Base-by-base conservation (phyloP, 1,140 invertebrate genomes). In the Samia ricini region DNA sequence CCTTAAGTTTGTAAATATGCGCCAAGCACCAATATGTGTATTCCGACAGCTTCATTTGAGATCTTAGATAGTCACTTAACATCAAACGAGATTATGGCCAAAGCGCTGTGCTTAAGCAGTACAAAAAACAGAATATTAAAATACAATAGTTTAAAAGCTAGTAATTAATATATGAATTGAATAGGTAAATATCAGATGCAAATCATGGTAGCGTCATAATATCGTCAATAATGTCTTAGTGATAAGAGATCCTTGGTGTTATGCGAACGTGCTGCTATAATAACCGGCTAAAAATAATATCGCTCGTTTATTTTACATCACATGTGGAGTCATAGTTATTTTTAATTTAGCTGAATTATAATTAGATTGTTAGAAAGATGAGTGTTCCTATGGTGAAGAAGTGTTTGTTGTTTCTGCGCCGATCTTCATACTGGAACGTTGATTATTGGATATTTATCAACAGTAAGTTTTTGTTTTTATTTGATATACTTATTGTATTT, bases 331-430 rank as follows among this genome's bases (percentile, higher is more conserved):
- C 24, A 57, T 19, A 57, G n/a, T 20, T 36, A 8, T n/a, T 7
- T 33, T 57, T 57, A 29, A 20, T 21, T 57, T 18, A 56, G 50
- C 18, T 12, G 24, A 23, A 10, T 22, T 42, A 12, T 12, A 15
- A 42, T 42, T 29, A 29, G 21, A 12, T 8, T 58, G 36, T 22
- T 26, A 55, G 22, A 21, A 63, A 65, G 12, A 88, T 89, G 86
- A 74, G 86, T 63, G 84, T 89, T 49, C 86, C 86, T 5, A 87
- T 87, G 66, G 73, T 89, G 52, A 81, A 86, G 18, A 81, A 68
- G 5, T 89, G 84, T 54, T 89, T 89, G 84, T 54, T 89, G 84
- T 63, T 87, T 64, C 60, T 82, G 83, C 23, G 81, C 66, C 5
- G 79, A 64, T 51, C 52, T 87, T 26, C 80, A 85, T 26, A 86